Conservation (phyloP, 2,888 invertebrate species). For the Agrenia bidenticulata region DNA sequence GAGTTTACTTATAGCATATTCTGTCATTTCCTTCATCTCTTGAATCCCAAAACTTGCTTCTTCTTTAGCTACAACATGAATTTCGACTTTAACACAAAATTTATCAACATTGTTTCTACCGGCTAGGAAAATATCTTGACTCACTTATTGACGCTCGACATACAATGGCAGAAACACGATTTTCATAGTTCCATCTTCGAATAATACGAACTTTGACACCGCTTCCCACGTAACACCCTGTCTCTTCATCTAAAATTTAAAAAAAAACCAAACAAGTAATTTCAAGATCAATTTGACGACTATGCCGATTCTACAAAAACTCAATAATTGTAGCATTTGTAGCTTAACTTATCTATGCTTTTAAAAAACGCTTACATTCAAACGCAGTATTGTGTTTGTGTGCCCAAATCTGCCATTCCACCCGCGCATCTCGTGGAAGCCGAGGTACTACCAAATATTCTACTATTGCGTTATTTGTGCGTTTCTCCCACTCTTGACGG, state of each 20-base stretch:
- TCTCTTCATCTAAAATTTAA: conserved; percentile 73
- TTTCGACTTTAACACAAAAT: not conserved
- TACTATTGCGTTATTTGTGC: conserved; percentile 81
- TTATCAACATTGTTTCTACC: not conserved
- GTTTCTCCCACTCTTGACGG: conserved; percentile 72
- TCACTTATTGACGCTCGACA: conserved; percentile 76
- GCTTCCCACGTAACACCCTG: conserved; percentile 79
- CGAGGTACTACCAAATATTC: conserved; percentile 81
- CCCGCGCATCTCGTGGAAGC: conserved; percentile 74
- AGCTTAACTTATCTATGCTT: not conserved
- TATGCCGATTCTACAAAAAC: no score
- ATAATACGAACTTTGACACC: conserved; percentile 76
- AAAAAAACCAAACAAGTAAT: no score
- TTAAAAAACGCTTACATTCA: conserved; percentile 75
- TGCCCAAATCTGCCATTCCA: conserved; percentile 94
- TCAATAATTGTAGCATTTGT: no score
- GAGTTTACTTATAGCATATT: conserved; percentile 60
- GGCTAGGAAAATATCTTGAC: conserved; percentile 33
- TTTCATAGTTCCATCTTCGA: conserved; percentile 85
- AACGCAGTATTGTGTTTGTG: conserved; percentile 83
- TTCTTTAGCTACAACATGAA: conserved; percentile 12
- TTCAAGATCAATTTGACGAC: no score
- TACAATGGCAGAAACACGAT: conserved; percentile 80
- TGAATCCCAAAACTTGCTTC: conserved; percentile 25
- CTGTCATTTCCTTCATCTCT: conserved; percentile 59